phyloP scores from a whole-genome alignment of 2,797 vertebrate genomes.

The Denticeps clupeoides region DNA sequence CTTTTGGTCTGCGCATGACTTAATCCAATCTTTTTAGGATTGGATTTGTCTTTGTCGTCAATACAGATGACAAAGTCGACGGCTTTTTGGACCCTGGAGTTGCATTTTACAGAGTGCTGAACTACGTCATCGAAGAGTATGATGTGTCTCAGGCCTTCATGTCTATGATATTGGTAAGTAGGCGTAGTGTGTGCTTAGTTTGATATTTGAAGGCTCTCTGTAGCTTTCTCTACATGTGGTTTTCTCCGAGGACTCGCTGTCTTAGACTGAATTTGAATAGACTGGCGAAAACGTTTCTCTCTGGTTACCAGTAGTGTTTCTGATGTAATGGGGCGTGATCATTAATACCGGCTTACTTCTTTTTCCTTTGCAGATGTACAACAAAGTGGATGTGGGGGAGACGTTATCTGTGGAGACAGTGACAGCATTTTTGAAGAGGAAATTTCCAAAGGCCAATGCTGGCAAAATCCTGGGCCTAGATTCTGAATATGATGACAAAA shows the following conservation, averaged over 20 bases:
- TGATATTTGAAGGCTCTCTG: constrained; percentile 12
- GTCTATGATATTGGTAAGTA: constrained; percentile 71
- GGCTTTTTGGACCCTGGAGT: constrained; percentile 72
- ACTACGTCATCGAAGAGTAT: constrained; percentile 77
- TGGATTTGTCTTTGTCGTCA: constrained; percentile 90
- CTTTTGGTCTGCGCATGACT: constrained; percentile 40
- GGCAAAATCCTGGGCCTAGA: constrained; percentile 63
- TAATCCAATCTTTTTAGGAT: constrained; percentile 66
- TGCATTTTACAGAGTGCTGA: constrained; percentile 80
- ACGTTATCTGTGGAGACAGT: constrained; percentile 65
- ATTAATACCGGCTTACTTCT: constrained; percentile 28
- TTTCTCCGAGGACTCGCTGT: constrained; percentile 14
- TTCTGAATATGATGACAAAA: constrained; percentile 72
- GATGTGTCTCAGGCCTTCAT: constrained; percentile 74
- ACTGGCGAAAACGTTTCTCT: constrained; percentile 27
- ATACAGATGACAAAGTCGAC: constrained; percentile 70
- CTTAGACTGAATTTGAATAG: constrained; percentile 28
- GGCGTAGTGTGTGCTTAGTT: no score
- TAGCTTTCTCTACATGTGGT: constrained; percentile 25
- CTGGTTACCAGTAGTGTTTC: no score
- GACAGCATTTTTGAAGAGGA: constrained; percentile 60
- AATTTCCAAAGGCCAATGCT: constrained; percentile 68
- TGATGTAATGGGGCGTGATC: constrained; percentile 21
- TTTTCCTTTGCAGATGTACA: constrained; percentile 69
- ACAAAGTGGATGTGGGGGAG: constrained; percentile 55